Percentiles rank a stretch among this genome's conserved stretches.
Evolutionary conservation across 2,888 invertebrate genomes (phyloP).

Genomic region (Ormyrus rosae): DNA sequence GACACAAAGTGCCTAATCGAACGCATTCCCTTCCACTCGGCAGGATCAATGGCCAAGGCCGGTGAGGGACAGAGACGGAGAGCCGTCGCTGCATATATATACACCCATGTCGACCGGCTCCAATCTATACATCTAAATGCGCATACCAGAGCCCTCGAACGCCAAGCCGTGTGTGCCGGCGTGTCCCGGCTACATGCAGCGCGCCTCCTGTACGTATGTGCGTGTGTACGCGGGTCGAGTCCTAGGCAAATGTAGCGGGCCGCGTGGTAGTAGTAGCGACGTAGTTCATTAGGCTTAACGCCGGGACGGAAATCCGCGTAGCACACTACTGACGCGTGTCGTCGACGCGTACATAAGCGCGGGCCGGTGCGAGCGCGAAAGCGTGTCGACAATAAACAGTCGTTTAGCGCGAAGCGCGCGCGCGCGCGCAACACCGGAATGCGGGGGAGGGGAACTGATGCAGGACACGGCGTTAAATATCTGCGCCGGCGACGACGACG

Average conservation of each 20-base stretch:
- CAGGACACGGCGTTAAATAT: neutral
- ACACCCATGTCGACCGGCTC: neutral
- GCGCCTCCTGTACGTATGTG: no score
- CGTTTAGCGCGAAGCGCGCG: constrained; percentile 24
- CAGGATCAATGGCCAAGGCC: constrained; percentile 24
- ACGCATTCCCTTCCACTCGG: constrained; percentile 34
- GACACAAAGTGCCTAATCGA: constrained; percentile 49
- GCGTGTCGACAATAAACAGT: constrained; percentile 19
- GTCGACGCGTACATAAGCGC: neutral
- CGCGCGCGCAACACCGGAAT: neutral
- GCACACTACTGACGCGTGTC: constrained; percentile 19
- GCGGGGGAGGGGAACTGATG: neutral
- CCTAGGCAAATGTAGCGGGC: constrained; percentile 7
- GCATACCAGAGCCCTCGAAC: neutral
- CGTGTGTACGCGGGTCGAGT: neutral
- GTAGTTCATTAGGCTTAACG: constrained; percentile 46
- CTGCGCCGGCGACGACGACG: neutral
- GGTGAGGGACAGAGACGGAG: neutral
- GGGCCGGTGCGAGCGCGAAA: neutral
- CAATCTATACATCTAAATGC: neutral
- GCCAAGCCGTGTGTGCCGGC: no score
- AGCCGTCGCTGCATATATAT: neutral
- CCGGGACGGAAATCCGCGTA: constrained; percentile 24
- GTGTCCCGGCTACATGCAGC: no score
- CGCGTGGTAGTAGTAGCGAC: constrained; percentile 22